Conservation (phyloP, 2,888 invertebrate genomes). For the Drosophila maculinotata region DNA sequence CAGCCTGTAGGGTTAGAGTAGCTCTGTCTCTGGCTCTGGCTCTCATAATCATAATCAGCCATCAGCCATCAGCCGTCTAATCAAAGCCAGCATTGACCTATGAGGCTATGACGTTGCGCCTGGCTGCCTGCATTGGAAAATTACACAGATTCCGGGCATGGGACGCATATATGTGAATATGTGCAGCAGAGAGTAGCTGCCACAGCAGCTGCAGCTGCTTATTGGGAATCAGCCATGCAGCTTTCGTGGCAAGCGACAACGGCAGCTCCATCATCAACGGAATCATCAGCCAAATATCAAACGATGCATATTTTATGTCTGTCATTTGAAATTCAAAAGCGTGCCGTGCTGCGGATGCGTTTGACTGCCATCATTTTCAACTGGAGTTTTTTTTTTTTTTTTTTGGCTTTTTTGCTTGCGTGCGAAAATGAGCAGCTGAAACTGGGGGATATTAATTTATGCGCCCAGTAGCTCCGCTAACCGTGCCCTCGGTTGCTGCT, state of each 20-base stretch:
- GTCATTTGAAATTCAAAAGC: slow-evolving; percentile 76
- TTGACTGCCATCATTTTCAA: slow-evolving; percentile 44
- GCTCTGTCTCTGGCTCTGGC: slow-evolving; percentile 25
- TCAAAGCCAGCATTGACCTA: slow-evolving; percentile 63
- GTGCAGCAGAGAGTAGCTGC: background rate
- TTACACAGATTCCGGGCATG: slow-evolving; percentile 46
- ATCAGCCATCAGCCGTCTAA: slow-evolving; percentile 62
- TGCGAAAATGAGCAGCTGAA: slow-evolving; percentile 70
- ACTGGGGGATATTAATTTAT: slow-evolving; percentile 53
- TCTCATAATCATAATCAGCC: slow-evolving; percentile 61
- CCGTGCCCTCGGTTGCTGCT: background rate
- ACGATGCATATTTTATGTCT: slow-evolving; percentile 74
- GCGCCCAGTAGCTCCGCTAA: slow-evolving; percentile 32
- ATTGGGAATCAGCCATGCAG: slow-evolving; percentile 25
- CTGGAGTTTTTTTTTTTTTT: slow-evolving; percentile 9
- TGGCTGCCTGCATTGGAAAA: slow-evolving; percentile 52
- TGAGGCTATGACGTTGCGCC: slow-evolving; percentile 41
- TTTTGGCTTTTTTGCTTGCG: slow-evolving; percentile 25
- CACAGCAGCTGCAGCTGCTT: slow-evolving; percentile 15
- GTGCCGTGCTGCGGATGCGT: slow-evolving; percentile 49
- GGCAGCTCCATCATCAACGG: slow-evolving; percentile 22
- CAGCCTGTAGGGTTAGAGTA: slow-evolving; percentile 21
- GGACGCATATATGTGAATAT: background rate
- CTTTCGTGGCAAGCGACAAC: slow-evolving; percentile 13
- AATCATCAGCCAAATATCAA: slow-evolving; percentile 70